phyloP scores from a whole-genome alignment of 2,888 invertebrate genomes.

The Crossocerus cetratus region DNA sequence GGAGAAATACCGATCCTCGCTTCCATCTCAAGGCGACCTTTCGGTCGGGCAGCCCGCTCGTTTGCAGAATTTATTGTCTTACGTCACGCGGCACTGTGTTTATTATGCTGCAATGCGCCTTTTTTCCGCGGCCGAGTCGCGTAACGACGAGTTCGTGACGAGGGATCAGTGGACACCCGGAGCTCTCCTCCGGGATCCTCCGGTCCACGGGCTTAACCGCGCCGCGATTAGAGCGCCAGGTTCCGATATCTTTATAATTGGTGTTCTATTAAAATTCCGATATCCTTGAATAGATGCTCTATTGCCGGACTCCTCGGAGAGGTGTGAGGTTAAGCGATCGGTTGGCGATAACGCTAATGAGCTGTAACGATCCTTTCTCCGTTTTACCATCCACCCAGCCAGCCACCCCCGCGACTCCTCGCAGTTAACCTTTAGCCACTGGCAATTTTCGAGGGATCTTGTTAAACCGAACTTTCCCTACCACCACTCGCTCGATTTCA shows the following conservation, averaged over 20 bases:
- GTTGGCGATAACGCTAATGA: slow-evolving; percentile 61
- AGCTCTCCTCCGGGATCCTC: slow-evolving; percentile 16
- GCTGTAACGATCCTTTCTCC: slow-evolving; percentile 63
- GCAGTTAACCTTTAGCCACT: slow-evolving; percentile 57
- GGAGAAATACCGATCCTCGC: slow-evolving; percentile 44
- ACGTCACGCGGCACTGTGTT: slow-evolving; percentile 48
- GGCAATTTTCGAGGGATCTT: slow-evolving; percentile 54
- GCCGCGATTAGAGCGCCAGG: slow-evolving; percentile 29
- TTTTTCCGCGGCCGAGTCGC: slow-evolving; percentile 16
- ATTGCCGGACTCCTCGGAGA: slow-evolving; percentile 29
- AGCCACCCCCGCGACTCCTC: slow-evolving; percentile 5
- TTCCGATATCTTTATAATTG: slow-evolving; percentile 14
- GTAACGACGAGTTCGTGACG: slow-evolving; percentile 31
- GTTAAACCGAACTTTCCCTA: slow-evolving; percentile 51
- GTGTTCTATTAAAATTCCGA: slow-evolving; percentile 58
- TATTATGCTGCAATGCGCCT: slow-evolving; percentile 33
- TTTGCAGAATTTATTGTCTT: slow-evolving; percentile 61
- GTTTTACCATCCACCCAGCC: slow-evolving; percentile 37
- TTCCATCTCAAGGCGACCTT: slow-evolving; percentile 56
- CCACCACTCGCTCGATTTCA: slow-evolving; percentile 41
- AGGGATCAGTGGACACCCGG: not conserved
- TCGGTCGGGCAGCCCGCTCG: slow-evolving; percentile 45
- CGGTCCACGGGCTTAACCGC: slow-evolving; percentile 22
- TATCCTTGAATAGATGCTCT: slow-evolving; percentile 38
- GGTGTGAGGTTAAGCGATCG: slow-evolving; percentile 61